Evolutionary conservation across 1,140 invertebrate species (phyloP), one percentile per base, ranked within the genome.

Genomic region (Ectropis grisescens): DNA sequence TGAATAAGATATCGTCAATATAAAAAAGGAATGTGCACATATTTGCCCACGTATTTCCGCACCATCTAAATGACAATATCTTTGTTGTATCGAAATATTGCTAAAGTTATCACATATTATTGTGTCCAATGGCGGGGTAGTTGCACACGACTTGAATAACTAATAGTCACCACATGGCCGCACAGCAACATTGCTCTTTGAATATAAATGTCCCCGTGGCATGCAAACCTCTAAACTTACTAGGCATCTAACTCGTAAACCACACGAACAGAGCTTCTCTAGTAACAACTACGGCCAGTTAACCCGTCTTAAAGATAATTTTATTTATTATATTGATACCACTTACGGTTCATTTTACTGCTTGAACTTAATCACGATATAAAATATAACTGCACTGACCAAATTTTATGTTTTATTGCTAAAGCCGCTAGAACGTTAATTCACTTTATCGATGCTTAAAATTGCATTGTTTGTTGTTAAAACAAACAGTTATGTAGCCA

Each of bases 31-130:
- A n/a, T n/a, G n/a, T n/a, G n/a, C n/a, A n/a, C n/a, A n/a, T n/a
- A n/a, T n/a, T n/a, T n/a, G n/a, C n/a, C n/a, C n/a, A n/a, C n/a
- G n/a, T n/a, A n/a, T n/a, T n/a, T n/a, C n/a, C n/a, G 31, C 29
- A 29, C 32, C 32, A 31, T 40, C 41, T 46, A 39, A 33, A 46
- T 46, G 37, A 37, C 33, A 45, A 45, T 39, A 37, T 40, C 22
- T 16, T 29, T 29, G 36, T 45, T 45, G 42, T 46, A 26, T 37
- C 23, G 37, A 16, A 16, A 11, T 19, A 16, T 26, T 27, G 23
- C 29, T 15, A 24, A 30, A 39, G 29, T 46, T 46, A 41, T 40
- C 29, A 46, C 43, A 40, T 34, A 46, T 45, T 28, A 34, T 33
- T 15, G 19, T 37, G 33, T 46, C 33, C 29, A n/a, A n/a, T 11